These are phyloP conservation scores for Neoaliturus tenellus DNA, from an alignment of 2,888 invertebrate species.

Conservation along the genomic window DNA sequence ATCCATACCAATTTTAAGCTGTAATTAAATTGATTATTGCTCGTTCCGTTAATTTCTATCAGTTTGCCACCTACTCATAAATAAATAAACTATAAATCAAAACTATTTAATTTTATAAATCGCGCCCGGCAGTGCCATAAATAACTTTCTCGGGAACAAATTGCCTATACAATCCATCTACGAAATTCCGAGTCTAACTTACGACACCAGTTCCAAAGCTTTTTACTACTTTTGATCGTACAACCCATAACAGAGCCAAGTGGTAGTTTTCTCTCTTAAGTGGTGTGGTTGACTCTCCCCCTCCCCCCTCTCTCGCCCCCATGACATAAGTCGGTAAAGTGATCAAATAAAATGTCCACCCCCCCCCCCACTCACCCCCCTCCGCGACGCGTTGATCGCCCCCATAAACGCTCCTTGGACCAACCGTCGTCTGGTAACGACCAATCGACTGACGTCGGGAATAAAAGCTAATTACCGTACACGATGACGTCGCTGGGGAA, in stretches of 20 bases:
- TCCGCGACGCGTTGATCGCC: background rate
- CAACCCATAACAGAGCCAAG: constrained; percentile 3
- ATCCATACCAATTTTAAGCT: too few relatives aligned
- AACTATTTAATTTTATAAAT: too few relatives aligned
- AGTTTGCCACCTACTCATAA: too few relatives aligned
- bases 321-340: constrained; percentile 22
- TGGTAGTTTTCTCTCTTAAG: constrained; percentile 23
- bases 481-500: background rate
- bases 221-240: constrained; percentile 24
- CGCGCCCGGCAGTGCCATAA: too few relatives aligned
- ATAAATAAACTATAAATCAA: too few relatives aligned
- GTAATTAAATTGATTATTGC: too few relatives aligned
- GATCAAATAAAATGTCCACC: constrained; percentile 29
- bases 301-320: background rate
- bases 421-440: background rate
- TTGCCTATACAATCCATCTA: background rate
- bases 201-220: constrained; percentile 13
- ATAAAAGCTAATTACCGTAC: background rate
- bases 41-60: too few relatives aligned
- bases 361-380: background rate
- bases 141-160: background rate
- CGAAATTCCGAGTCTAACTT: background rate
- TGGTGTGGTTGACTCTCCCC: constrained; percentile 13
- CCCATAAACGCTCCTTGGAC: background rate
- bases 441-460: background rate